These are phyloP conservation scores for Diacarnus erythraeanus DNA, from an alignment of 37 sponge, comb jelly and placozoan species.

Conservation along the genomic window DNA sequence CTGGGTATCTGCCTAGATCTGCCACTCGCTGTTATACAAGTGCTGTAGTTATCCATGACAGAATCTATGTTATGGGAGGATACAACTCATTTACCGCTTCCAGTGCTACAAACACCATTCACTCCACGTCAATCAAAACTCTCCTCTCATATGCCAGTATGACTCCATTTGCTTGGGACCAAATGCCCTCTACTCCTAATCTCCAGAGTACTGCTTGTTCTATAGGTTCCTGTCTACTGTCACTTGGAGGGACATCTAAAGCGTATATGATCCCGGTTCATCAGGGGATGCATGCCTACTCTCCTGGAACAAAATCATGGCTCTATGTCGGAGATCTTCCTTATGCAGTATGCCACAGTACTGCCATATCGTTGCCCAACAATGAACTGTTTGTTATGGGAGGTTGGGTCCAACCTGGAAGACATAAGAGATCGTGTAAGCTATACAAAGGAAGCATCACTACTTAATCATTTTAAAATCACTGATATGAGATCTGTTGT, in stretches of 20 bases:
- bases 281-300: conserved; percentile 27
- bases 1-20: conserved; percentile 3
- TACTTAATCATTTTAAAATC: neutral
- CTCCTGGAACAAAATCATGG: conserved; percentile 22
- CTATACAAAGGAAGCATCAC: conserved; percentile 10
- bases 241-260: conserved; percentile 24
- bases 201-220: conserved; percentile 18
- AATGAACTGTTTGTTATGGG: conserved; percentile 26
- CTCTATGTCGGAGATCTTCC: conserved; percentile 22
- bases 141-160: conserved; percentile 13
- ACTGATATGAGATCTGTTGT: neutral
- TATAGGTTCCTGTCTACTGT: conserved; percentile 19
- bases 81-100: conserved; percentile 28
- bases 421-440: neutral
- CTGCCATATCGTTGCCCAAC: conserved; percentile 8
- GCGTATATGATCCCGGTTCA: conserved; percentile 20
- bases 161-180: neutral
- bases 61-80: conserved; percentile 45
- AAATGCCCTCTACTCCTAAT: conserved; percentile 24
- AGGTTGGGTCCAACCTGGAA: conserved; percentile 39
- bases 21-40: conserved; percentile 15
- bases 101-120: neutral
- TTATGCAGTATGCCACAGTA: conserved; percentile 25
- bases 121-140: conserved; percentile 8
- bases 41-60: neutral